phyloP scores from a whole-genome alignment of 2,113 vertebrate species.

The Saccopteryx leptura region DNA sequence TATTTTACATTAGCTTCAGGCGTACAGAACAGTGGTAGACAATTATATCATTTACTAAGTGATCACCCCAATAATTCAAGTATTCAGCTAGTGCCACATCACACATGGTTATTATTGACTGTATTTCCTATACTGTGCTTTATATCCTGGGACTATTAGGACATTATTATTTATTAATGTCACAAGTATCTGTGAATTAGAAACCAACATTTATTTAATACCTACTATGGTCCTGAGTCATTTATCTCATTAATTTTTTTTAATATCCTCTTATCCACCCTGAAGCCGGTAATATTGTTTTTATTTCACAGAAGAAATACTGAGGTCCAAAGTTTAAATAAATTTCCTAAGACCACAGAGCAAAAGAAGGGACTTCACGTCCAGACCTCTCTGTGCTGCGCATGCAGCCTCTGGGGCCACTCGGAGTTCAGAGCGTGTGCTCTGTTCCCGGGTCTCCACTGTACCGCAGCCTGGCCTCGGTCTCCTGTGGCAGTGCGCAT shows the following conservation, averaged over 20 bases:
- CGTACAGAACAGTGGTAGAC: not conserved
- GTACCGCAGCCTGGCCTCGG: not conserved
- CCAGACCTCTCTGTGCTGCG: not conserved
- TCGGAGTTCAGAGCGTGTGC: not conserved
- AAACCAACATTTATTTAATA: not conserved
- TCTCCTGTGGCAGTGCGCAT: not conserved
- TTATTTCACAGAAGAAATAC: not conserved
- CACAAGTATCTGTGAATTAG: not conserved
- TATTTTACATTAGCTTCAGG: not conserved
- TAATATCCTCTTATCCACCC: not conserved
- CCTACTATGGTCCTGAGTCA: not conserved
- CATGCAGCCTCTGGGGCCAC: rapidly evolving
- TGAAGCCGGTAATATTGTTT: not conserved
- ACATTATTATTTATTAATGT: not conserved
- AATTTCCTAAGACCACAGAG: not conserved
- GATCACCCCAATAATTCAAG: not conserved
- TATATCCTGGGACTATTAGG: not conserved
- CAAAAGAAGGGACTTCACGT: not conserved
- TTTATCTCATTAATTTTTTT: not conserved
- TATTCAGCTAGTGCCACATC: not conserved
- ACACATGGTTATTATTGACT: not conserved
- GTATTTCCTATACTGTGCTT: not conserved
- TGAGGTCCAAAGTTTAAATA: not conserved
- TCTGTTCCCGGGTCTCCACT: not conserved
- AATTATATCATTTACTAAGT: not conserved